Percentiles rank a stretch among this genome's conserved stretches.
phyloP scores from a whole-genome alignment of 2,113 vertebrate genomes.

The Silurus glanis region DNA sequence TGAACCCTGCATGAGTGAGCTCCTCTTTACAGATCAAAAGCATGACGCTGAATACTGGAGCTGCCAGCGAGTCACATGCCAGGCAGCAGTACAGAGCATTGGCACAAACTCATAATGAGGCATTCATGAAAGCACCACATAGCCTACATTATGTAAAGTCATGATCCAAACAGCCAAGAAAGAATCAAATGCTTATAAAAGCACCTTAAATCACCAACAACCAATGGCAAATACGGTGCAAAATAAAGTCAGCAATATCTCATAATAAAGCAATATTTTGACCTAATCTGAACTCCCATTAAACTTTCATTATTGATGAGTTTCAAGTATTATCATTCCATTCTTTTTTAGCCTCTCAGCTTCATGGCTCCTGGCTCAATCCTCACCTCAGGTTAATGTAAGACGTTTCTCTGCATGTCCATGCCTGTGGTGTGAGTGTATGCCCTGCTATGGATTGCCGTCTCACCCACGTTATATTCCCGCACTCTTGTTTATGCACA shows the following conservation, averaged over 20 bases:
- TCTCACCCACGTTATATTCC: neutral
- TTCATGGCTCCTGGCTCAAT: neutral
- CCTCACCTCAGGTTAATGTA: neutral
- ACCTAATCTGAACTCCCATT: neutral
- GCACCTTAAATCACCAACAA: constrained; percentile 14
- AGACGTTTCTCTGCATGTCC: neutral
- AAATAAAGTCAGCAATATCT: neutral
- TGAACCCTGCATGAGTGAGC: constrained; percentile 35
- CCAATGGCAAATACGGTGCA: constrained; percentile 19
- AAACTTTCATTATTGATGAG: neutral
- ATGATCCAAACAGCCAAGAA: constrained; percentile 16
- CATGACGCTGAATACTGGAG: constrained; percentile 48
- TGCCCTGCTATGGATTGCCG: neutral
- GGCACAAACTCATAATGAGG: constrained; percentile 60
- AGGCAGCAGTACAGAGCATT: constrained; percentile 43
- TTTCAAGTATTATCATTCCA: neutral
- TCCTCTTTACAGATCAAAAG: constrained; percentile 57
- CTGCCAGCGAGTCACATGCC: constrained; percentile 63
- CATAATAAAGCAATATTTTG: neutral
- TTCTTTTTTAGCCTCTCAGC: neutral
- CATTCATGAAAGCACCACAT: constrained; percentile 62
- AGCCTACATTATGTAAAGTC: constrained; percentile 36
- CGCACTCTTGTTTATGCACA: neutral
- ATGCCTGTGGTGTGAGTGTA: neutral
- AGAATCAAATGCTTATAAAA: constrained; percentile 31